phyloP scores from a whole-genome alignment of 2,888 invertebrate species.

The Apodemia hepburni region DNA sequence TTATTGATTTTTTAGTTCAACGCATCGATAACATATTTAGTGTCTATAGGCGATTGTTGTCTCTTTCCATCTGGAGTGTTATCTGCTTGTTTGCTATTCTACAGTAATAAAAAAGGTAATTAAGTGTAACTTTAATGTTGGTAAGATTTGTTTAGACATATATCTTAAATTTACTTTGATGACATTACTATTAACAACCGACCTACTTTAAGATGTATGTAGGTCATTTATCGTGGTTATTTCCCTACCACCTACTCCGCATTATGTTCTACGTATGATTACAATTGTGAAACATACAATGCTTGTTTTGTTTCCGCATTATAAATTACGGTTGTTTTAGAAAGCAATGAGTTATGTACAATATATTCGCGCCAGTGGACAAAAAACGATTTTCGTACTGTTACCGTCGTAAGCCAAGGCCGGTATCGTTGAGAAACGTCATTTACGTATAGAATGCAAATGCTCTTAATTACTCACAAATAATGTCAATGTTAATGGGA shows the following conservation, averaged over 20 bases:
- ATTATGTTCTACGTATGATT: not conserved
- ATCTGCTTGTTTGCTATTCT: no score
- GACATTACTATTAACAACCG: slow-evolving; percentile 31
- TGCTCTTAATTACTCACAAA: slow-evolving; percentile 48
- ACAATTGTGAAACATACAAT: slow-evolving; percentile 7
- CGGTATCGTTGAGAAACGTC: slow-evolving; percentile 42
- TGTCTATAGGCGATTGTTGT: no score
- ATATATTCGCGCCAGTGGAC: slow-evolving; percentile 25
- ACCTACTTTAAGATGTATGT: slow-evolving; percentile 62
- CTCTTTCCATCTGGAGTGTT: no score
- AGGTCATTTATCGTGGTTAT: slow-evolving; percentile 49
- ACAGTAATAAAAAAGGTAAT: no score
- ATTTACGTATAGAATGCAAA: slow-evolving; percentile 39
- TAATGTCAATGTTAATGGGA: slow-evolving; percentile 41
- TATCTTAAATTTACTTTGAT: not conserved
- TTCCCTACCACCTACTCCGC: not conserved
- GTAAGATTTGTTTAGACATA: slow-evolving; percentile 1
- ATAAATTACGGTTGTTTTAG: not conserved
- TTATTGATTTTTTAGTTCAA: no score
- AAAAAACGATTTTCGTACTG: slow-evolving; percentile 22
- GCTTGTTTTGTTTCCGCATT: slow-evolving; percentile 9
- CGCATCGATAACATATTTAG: no score
- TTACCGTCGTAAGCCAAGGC: slow-evolving; percentile 39
- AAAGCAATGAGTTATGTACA: slow-evolving; percentile 5
- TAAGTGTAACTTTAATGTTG: no score